phyloP scores from a whole-genome alignment of 2,113 vertebrate species.

The Hirundichthys speculiger region DNA sequence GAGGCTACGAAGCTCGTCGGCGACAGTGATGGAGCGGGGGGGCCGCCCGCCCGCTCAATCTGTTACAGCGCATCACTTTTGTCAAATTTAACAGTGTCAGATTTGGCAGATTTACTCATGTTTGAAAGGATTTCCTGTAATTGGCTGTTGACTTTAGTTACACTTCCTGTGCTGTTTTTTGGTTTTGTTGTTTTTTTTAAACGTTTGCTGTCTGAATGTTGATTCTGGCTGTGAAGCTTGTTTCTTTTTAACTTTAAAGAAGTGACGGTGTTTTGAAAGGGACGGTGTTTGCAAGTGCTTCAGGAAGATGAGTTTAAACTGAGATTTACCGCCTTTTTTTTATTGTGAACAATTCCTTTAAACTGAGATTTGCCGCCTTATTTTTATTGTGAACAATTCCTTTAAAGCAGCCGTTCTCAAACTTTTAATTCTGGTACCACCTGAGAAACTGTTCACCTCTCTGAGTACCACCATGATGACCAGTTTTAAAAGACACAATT shows the following conservation, averaged over 20 bases:
- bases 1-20: constrained; percentile 9
- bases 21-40: constrained; percentile 31
- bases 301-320: background rate
- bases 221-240: background rate
- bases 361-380: too few species aligned
- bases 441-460: too few species aligned
- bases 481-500: too few species aligned
- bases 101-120: constrained; percentile 13
- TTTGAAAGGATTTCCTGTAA: constrained; percentile 19
- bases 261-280: background rate
- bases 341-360: too few species aligned
- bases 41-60: constrained; percentile 23
- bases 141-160: constrained; percentile 8
- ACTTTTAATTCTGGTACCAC: too few species aligned
- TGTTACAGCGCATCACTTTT: constrained; percentile 6
- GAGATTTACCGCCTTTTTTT: too few species aligned
- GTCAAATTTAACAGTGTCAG: constrained; percentile 5
- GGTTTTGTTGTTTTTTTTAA: too few species aligned
- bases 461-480: too few species aligned
- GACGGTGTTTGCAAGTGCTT: background rate
- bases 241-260: background rate
- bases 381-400: background rate
- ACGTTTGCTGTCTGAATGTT: background rate
- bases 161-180: too few species aligned
- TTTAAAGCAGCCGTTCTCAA: background rate